phyloP scores from a whole-genome alignment of 2,888 invertebrate genomes.

The Chrysolina oricalcia region DNA sequence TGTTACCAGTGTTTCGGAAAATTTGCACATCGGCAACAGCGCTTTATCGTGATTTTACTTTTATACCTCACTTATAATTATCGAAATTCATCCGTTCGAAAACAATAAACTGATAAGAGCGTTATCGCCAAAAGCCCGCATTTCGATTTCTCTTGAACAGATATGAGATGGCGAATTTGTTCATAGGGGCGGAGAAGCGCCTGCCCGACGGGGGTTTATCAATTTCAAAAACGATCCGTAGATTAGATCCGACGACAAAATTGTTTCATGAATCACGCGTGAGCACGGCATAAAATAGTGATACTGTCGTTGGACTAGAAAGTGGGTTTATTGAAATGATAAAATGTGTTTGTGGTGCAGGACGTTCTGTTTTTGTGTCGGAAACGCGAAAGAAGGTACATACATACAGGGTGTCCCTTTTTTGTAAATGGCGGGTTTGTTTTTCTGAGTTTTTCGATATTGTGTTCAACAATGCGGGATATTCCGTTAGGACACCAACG shows the following conservation, averaged over 20 bases:
- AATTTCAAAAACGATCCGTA: slow-evolving; percentile 7
- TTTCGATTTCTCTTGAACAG: not conserved
- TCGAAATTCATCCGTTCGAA: not conserved
- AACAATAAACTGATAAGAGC: not conserved
- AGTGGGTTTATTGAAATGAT: slow-evolving; percentile 23
- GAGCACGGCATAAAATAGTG: slow-evolving; percentile 12
- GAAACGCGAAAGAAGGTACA: slow-evolving; percentile 35
- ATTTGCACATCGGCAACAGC: not conserved
- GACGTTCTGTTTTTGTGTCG: slow-evolving; percentile 38
- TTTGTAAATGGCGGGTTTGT: not conserved
- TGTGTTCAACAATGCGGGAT: no score
- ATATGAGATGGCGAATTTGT: not conserved
- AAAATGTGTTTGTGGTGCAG: slow-evolving; percentile 43
- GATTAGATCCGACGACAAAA: slow-evolving; percentile 35
- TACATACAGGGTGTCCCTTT: not conserved
- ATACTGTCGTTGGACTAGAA: not conserved
- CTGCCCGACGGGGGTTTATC: not conserved
- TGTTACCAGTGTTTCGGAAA: no score
- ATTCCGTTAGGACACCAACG: no score
- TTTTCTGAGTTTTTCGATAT: not conserved
- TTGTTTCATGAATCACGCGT: slow-evolving; percentile 34
- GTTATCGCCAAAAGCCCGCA: not conserved
- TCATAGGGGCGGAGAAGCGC: not conserved
- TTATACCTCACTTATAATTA: not conserved
- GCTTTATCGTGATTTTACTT: not conserved